Evolutionary conservation across 2,113 vertebrate genomes (phyloP), one percentile per base, ranked within the genome.

Genomic region (Fregetta grallaria): DNA sequence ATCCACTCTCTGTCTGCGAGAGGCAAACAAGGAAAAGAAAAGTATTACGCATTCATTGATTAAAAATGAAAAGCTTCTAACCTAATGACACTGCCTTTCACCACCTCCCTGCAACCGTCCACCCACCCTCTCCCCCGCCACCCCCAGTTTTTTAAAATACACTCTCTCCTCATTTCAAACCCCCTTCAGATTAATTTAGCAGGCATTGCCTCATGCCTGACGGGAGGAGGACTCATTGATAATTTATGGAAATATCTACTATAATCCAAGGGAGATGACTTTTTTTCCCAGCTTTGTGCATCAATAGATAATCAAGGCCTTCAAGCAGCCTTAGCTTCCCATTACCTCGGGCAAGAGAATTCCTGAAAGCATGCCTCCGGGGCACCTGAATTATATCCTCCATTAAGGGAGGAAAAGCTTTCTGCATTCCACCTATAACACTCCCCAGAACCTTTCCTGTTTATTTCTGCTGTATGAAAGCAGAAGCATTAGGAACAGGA

Each of bases 341-440:
- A 99, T 99, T 99, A 99, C 99, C 99, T 99, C 99, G 76, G 99
- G 99, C 99, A 99, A 99, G 99, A 99, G 98, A 99, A 99, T 99
- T 99, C 99, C 99, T 99, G 99, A 99, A 99, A 99, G 99, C 98
- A 98, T 99, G 99, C 99, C 99, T 99, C 98, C 98, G 98, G 99
- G 99, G 99, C 99, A 99, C 99, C 99, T 99, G 99, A 99, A 99
- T 99, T 99, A 99, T 99, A 99, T 97, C 99, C 99, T 98, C 99
- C 99, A 99, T 99, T 99, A 99, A 99, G 98, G 98, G 99, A 98
- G 98, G 98, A 98, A 98, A 98, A 98, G 98, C 98, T 99, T 98
- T 98, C 99, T 99, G 98, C 98, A 98, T 99, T 99, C 98, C 98
- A 98, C 98, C 99, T 98, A 98, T 98, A 99, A 99, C 98, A 98